Conservation (phyloP, 23 tunicate genomes). For the Aplidium turbinatum region DNA sequence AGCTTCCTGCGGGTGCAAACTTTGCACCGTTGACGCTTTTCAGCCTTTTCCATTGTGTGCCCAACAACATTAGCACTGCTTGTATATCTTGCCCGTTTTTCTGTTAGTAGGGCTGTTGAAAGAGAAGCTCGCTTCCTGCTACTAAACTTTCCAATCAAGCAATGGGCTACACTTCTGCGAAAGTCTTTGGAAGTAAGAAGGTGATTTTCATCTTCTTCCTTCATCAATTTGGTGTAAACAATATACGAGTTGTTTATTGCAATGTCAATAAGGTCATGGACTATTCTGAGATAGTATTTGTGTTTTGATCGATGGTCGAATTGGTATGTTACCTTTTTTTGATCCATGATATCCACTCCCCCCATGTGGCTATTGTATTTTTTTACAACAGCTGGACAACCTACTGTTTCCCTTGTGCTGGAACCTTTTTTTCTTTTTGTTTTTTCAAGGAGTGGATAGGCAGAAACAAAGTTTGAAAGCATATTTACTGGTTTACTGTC, state of each 20-base stretch:
- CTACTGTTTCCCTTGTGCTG: too few relatives aligned
- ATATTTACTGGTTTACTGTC: slow-evolving; percentile 13
- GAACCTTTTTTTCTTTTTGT: too few relatives aligned
- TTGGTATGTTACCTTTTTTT: slow-evolving; percentile 20
- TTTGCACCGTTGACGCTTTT: too few relatives aligned
- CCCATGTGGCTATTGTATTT: too few relatives aligned
- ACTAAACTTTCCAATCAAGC: not conserved
- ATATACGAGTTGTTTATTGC: slow-evolving; percentile 15
- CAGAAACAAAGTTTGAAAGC: slow-evolving; percentile 5
- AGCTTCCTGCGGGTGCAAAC: too few relatives aligned
- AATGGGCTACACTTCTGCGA: not conserved
- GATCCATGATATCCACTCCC: slow-evolving; percentile 19
- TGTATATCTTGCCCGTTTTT: too few relatives aligned
- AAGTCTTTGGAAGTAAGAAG: not conserved
- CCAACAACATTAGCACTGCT: too few relatives aligned
- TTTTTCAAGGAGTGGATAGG: slow-evolving; percentile 10
- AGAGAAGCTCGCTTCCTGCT: not conserved
- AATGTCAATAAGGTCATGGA: slow-evolving; percentile 9
- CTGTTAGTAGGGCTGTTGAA: not conserved
- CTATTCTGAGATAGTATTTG: slow-evolving; percentile 13
- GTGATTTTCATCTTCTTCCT: not conserved
- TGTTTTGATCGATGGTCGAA: slow-evolving; percentile 20
- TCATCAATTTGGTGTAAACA: not conserved
- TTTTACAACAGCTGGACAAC: too few relatives aligned
- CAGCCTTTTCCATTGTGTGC: too few relatives aligned